Evolutionary conservation across 2,113 vertebrate species (phyloP).

Genomic region (Chamaetylas fuelleborni): DNA sequence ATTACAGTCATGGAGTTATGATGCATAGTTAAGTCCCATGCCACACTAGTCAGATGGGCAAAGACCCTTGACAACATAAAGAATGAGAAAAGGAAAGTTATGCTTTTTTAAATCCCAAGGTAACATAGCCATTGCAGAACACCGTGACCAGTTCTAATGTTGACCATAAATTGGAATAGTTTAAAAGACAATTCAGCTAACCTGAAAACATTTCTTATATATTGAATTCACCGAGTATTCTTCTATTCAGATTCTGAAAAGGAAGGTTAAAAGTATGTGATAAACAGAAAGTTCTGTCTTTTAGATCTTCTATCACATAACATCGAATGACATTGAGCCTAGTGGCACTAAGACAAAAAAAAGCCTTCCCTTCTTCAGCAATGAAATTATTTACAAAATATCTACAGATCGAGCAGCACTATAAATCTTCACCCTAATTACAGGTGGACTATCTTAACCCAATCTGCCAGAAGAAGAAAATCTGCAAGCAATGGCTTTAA

Average conservation of each 20-base stretch:
- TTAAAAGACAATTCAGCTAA: slow-evolving; percentile 18
- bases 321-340: neutral
- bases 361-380: neutral
- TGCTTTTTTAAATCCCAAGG: slow-evolving; percentile 3
- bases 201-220: neutral
- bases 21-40: neutral
- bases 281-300: neutral
- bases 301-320: neutral
- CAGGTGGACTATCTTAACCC: neutral
- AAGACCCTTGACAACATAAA: neutral
- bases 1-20: neutral
- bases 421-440: neutral
- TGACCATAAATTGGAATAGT: neutral
- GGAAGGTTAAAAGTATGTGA: neutral
- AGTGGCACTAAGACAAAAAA: neutral
- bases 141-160: neutral
- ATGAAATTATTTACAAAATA: neutral
- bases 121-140: neutral
- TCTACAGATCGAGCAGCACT: neutral
- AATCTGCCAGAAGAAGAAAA: neutral
- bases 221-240: neutral
- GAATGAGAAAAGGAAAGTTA: slow-evolving; percentile 7
- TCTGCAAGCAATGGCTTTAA: neutral
- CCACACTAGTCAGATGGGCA: neutral
- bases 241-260: neutral